These are phyloP conservation scores for Aythya fuligula DNA, from an alignment of 2,797 vertebrate species.

Conservation along the genomic window DNA sequence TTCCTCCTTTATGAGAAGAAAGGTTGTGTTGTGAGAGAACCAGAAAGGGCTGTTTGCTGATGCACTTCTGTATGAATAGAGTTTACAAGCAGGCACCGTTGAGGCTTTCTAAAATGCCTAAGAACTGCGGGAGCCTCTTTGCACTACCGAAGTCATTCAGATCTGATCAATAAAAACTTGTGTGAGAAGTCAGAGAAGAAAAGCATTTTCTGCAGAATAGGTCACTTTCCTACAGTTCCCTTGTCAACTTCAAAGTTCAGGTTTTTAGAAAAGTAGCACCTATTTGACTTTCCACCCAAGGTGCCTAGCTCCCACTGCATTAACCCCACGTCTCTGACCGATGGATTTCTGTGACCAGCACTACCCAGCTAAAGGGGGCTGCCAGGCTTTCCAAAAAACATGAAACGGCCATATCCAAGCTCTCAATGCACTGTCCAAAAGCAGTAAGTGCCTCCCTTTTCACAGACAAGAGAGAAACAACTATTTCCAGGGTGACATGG, in stretches of 20 bases:
- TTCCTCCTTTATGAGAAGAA: neutral
- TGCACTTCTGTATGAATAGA: neutral
- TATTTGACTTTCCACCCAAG: neutral
- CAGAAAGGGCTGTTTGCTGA: neutral
- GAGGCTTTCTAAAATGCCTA: neutral
- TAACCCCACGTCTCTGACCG: fast-evolving
- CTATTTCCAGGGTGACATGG: neutral
- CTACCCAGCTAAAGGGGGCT: neutral
- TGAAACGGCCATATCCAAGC: neutral
- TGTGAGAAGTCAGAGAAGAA: neutral
- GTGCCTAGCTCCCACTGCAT: neutral
- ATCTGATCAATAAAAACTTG: neutral
- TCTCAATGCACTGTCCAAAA: neutral
- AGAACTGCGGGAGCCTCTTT: neutral
- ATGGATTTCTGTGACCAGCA: neutral
- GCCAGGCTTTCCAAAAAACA: neutral
- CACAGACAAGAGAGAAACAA: neutral
- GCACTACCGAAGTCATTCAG: neutral
- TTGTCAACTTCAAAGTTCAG: neutral
- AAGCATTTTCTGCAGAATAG: neutral
- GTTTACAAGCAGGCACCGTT: neutral
- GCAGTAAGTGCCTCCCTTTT: neutral
- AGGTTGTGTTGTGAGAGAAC: neutral
- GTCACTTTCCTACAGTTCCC: neutral
- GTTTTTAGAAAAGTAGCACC: neutral